Base-by-base conservation (phyloP, 2,797 vertebrate genomes). In the Sparus aurata region DNA sequence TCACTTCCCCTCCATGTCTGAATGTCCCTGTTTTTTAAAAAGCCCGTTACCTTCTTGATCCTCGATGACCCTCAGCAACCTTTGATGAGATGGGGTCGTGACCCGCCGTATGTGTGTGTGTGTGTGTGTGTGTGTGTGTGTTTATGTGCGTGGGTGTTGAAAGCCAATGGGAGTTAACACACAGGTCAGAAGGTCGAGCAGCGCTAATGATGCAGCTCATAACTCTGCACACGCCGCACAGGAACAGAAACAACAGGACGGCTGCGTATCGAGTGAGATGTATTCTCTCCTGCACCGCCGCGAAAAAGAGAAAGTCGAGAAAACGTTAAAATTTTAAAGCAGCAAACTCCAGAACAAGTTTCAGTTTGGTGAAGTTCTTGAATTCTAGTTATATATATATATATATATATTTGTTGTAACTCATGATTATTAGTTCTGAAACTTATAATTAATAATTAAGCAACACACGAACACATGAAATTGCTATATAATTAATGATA, bases 21-120 rank as follows among this genome's bases (percentile, higher is more conserved):
- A 59, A n/a, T 12, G 17, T 49, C 55, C 77, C 69, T 68, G 52
- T 71, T 64, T 73, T 10, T 4, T 9, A 34, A 34, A 50, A 82
- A 71, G 63, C 70, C 57, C 41, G n/a, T 70, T 57, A 46, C 10
- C 59, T 45, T 54, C 46, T 77, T 27, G 62, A 73, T 72, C 71
- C 71, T 43, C 38, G 0, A 5, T 70, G 77, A 86, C 79, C 75
- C 55, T n/a, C 6, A 1, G 22, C 11, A 61, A 70, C 60, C 59
- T 60, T 15, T 25, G 47, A 5, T 15, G 53, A 20, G 53, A 47
- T 0, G 6, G 49, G 68, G 62, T 75, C 59, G n/a, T 2, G 69
- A 60, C 30, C 73, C 34, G 41, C 23, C 54, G 41, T 53, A 72
- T 66, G 63, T 52, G 52, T 53, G 72, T 66, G 63, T 52, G 52